Base-by-base conservation (phyloP, 2,888 invertebrate genomes). In the Teinopalpus imperialis region DNA sequence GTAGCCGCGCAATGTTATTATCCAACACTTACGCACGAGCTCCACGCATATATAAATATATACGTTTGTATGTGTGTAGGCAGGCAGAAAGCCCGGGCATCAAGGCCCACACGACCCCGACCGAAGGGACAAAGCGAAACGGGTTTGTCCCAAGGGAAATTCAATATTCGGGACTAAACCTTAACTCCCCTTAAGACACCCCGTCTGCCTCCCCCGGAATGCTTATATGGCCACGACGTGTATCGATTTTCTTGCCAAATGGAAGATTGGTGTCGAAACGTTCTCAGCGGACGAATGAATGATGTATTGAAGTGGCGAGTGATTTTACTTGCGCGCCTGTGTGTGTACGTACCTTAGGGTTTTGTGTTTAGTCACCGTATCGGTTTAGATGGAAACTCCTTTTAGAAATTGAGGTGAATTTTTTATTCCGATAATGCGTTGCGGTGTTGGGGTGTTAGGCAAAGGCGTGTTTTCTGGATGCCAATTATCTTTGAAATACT, bases 111-210 rank as follows among this genome's bases (percentile, higher is more conserved):
- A 82, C 87, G 85, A 85, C 86, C 87, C 85, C 82, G 79, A 69
- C 71, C 74, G 72, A 86, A 88, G 87, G 88, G 87, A 87, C 87
- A 88, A 87, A 86, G 87, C 76, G 87, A 88, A 88, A 88, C 88
- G 88, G 89, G 89, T 89, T 89, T 87, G 88, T 89, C 89, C 88
- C 89, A 81, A 81, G 89, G 89, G 89, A 89, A 89, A 89, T 89
- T 89, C 89, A 89, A 89, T 89, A 89, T 89, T 89, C 89, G 89
- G 89, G 88, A 86, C 88, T 88, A 88, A 88, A 88, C 87, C 88
- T 82, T 88, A 87, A 83, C 88, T 81, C 89, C 89, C 89, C 83
- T 81, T 82, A 83, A 86, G 80, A 76, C 87, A 71, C 82, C 85
- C 85, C 81, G 82, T 83, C 85, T 82, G 71, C 85, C 81, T 66